phyloP scores from a whole-genome alignment of 2,113 vertebrate genomes.

The Greenwoodochromis staneri region DNA sequence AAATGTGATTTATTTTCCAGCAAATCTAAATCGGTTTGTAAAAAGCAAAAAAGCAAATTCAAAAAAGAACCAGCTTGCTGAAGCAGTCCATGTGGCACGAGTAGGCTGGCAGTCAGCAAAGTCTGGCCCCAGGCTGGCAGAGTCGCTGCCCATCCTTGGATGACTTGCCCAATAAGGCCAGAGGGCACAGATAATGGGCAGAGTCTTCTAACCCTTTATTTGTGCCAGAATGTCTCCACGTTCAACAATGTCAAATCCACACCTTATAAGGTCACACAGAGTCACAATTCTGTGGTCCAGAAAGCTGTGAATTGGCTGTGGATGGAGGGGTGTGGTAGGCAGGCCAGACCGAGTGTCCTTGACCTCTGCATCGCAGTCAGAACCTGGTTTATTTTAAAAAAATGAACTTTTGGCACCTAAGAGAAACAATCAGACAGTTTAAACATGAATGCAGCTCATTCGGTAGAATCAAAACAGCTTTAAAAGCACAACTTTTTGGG shows the following conservation, averaged over 20 bases:
- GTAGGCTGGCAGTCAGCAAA: constrained; percentile 42
- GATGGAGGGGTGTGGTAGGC: neutral
- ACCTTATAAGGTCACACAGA: constrained; percentile 30
- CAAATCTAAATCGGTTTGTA: neutral
- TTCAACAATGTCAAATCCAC: constrained; percentile 22
- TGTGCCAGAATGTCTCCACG: constrained; percentile 54
- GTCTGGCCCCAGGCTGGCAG: constrained; percentile 47
- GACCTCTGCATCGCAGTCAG: neutral
- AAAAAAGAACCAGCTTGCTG: neutral
- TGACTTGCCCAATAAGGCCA: constrained; percentile 54
- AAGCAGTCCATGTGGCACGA: constrained; percentile 24
- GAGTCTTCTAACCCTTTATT: constrained; percentile 47
- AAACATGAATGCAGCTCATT: neutral
- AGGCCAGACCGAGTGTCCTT: neutral
- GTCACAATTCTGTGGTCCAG: neutral
- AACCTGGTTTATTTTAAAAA: neutral
- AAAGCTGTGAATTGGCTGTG: constrained; percentile 29
- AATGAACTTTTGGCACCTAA: neutral
- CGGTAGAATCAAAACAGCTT: neutral
- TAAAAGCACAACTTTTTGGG: neutral
- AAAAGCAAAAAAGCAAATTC: neutral
- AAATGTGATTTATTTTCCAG: neutral
- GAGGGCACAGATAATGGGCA: constrained; percentile 62
- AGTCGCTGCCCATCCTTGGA: constrained; percentile 44
- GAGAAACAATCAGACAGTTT: neutral